Conservation (phyloP, 2,113 vertebrate genomes). For the Colinus virginianus region DNA sequence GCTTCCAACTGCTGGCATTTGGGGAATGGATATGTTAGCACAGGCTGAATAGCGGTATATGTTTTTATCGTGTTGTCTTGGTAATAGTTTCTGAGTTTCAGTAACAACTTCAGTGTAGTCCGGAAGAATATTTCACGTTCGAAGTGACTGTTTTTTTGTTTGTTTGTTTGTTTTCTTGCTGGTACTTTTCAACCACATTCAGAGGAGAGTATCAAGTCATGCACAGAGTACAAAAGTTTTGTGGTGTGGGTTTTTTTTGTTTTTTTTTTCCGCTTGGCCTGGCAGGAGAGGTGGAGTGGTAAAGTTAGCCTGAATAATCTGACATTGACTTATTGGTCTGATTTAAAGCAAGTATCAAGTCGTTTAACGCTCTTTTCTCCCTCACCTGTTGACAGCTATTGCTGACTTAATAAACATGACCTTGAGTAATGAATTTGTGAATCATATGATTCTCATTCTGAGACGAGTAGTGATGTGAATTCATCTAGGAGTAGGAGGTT, state of each 20-base stretch:
- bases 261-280: not conserved
- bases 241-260: not conserved
- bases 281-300: not conserved
- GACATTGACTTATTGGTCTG: not conserved
- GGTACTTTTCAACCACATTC: not conserved
- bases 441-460: not conserved
- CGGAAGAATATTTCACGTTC: not conserved
- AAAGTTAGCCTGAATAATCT: not conserved
- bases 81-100: not conserved
- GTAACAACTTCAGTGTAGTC: not conserved
- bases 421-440: not conserved
- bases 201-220: not conserved
- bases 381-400: conserved; percentile 1
- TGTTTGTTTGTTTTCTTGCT: no score
- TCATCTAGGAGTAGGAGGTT: conserved; percentile 8
- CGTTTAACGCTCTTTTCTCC: not conserved
- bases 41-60: not conserved
- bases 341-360: not conserved
- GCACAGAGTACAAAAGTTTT: not conserved
- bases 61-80: not conserved
- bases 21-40: not conserved
- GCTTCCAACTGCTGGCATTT: fast-evolving
- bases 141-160: not conserved
- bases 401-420: not conserved
- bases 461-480: not conserved